Conservation (phyloP, 53 echinoderm and acorn worm genomes). For the Glandiceps talaboti region DNA sequence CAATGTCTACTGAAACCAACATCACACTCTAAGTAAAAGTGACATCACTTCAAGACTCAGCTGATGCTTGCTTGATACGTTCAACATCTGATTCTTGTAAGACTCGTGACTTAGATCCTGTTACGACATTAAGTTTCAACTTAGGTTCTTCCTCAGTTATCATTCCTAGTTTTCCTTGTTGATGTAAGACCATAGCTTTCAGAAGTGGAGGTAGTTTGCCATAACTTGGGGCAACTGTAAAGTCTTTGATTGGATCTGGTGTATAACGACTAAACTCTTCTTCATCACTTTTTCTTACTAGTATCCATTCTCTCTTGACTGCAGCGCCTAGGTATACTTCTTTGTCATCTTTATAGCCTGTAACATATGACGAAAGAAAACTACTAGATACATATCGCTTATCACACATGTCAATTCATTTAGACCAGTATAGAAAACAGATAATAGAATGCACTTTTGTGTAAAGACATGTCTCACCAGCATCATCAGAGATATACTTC, state of each 20-base stretch:
- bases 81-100: background rate
- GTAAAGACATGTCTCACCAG: too few species aligned
- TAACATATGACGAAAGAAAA: too few species aligned
- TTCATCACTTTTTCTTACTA: conserved; percentile 82
- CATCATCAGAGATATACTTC: too few species aligned
- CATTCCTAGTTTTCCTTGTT: conserved; percentile 8
- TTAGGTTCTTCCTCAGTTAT: background rate
- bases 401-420: too few species aligned
- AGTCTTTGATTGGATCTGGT: conserved; percentile 51
- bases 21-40: too few species aligned
- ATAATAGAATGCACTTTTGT: too few species aligned
- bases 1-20: too few species aligned
- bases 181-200: conserved; percentile 52
- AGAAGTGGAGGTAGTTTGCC: conserved; percentile 69
- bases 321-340: conserved; percentile 43
- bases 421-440: too few species aligned
- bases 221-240: conserved; percentile 52
- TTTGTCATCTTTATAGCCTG: conserved; percentile 66
- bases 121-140: background rate
- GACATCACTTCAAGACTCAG: too few species aligned
- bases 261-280: conserved; percentile 56
- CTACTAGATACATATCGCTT: too few species aligned
- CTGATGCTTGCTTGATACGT: background rate
- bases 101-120: background rate
- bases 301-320: conserved; percentile 74